phyloP scores from a whole-genome alignment of 2,797 vertebrate species.

The Phoxinus dragarum region DNA sequence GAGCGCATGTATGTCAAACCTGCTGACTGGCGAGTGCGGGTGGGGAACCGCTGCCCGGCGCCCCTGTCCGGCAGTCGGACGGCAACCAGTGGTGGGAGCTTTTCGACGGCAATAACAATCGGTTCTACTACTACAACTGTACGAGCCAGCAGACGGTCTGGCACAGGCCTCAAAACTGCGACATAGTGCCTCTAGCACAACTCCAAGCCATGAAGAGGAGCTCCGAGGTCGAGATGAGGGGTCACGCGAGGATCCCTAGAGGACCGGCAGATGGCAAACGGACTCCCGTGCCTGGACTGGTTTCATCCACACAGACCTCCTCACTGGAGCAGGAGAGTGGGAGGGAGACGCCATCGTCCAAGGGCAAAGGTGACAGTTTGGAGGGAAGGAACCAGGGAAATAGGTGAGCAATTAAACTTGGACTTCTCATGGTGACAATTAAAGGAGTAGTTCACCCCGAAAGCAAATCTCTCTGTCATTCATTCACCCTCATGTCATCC shows the following conservation, averaged over 20 bases:
- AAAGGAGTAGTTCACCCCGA: background rate
- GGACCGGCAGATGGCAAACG: constrained; percentile 59
- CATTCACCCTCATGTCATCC: too few relatives aligned
- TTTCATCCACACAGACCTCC: constrained; percentile 19
- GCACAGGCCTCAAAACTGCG: constrained; percentile 81
- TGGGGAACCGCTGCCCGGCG: constrained; percentile 80
- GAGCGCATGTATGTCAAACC: constrained; percentile 85
- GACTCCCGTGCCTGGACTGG: constrained; percentile 59
- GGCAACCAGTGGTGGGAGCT: constrained; percentile 87
- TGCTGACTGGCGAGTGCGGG: constrained; percentile 79
- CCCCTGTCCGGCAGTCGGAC: constrained; percentile 76
- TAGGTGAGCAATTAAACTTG: constrained; percentile 68
- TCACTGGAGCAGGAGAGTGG: constrained; percentile 56
- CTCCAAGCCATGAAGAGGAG: constrained; percentile 81
- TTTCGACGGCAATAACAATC: constrained; percentile 80
- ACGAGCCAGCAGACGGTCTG: constrained; percentile 79
- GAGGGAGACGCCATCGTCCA: constrained; percentile 45
- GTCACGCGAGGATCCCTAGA: constrained; percentile 54
- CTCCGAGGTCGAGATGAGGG: constrained; percentile 68
- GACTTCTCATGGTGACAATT: background rate
- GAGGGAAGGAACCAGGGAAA: constrained; percentile 72
- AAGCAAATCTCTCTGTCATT: background rate
- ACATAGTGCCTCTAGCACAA: constrained; percentile 81
- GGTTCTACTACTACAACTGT: constrained; percentile 86
- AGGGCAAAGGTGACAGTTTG: constrained; percentile 56